These are phyloP conservation scores for Nineta flava DNA, from an alignment of 2,888 invertebrate species.

Conservation along the genomic window DNA sequence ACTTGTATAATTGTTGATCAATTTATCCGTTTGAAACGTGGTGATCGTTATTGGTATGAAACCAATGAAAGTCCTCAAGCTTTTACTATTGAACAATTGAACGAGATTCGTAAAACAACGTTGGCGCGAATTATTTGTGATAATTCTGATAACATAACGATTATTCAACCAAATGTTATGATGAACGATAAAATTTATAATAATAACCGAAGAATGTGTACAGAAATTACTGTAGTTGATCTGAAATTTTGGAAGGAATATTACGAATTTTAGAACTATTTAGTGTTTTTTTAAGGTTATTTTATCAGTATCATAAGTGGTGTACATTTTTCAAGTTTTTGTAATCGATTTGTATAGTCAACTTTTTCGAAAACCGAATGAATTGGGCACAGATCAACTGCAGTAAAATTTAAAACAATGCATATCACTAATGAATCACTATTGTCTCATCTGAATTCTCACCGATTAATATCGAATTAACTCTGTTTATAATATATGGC, in stretches of 20 bases:
- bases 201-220: background rate
- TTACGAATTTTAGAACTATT: background rate
- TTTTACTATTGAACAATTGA: conserved; percentile 60
- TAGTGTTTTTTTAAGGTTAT: too few species aligned
- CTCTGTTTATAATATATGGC: too few species aligned
- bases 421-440: too few species aligned
- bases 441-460: too few species aligned
- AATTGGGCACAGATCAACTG: too few species aligned
- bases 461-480: too few species aligned
- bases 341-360: too few species aligned
- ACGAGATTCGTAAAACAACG: conserved; percentile 61
- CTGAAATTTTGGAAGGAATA: conserved; percentile 1
- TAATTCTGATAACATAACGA: conserved; percentile 49
- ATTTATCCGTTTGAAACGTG: conserved; percentile 61
- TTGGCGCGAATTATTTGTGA: conserved; percentile 61
- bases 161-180: conserved; percentile 55
- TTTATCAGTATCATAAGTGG: too few species aligned
- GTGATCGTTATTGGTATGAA: conserved; percentile 86
- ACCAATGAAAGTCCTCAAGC: conserved; percentile 42
- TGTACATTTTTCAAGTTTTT: too few species aligned
- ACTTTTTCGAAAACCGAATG: too few species aligned
- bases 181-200: background rate
- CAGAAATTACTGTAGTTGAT: background rate
- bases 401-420: too few species aligned
- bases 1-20: conserved; percentile 75